Conservation (phyloP, 53 echinoderm and acorn worm species). For the Stichopus horrens region DNA sequence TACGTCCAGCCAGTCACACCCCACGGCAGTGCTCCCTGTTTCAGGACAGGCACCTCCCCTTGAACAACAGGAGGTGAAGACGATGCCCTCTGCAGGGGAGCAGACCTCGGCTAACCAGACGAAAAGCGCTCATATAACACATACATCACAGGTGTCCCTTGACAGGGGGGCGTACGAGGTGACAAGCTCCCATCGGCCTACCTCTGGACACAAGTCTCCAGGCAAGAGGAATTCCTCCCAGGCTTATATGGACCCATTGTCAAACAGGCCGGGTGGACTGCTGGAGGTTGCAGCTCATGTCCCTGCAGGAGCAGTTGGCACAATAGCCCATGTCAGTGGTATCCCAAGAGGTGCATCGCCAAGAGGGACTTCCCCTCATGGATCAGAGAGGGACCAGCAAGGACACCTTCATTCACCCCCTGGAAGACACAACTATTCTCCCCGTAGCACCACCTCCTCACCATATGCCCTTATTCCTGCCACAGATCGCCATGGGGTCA, state of each 20-base stretch:
- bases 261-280: slow-evolving; percentile 8
- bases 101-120: neutral
- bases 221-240: slow-evolving; percentile 29
- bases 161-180: slow-evolving; percentile 31
- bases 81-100: slow-evolving; percentile 25
- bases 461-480: slow-evolving; percentile 84
- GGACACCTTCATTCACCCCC: slow-evolving; percentile 37
- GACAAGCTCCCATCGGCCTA: neutral
- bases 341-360: slow-evolving; percentile 34
- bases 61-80: slow-evolving; percentile 33
- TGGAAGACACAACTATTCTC: slow-evolving; percentile 52
- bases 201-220: slow-evolving; percentile 16
- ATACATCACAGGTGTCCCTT: neutral
- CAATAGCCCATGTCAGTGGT: neutral
- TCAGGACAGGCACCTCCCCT: slow-evolving; percentile 28
- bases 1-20: neutral
- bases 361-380: slow-evolving; percentile 22
- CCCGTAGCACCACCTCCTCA: slow-evolving; percentile 65
- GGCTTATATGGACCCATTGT: slow-evolving; percentile 17
- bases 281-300: slow-evolving; percentile 16
- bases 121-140: slow-evolving; percentile 42
- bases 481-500: slow-evolving; percentile 40
- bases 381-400: slow-evolving; percentile 12
- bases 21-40: slow-evolving; percentile 30
- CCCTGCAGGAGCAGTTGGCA: neutral